Conservation (phyloP, 1,140 invertebrate genomes). For the Phocides pigmalion region DNA sequence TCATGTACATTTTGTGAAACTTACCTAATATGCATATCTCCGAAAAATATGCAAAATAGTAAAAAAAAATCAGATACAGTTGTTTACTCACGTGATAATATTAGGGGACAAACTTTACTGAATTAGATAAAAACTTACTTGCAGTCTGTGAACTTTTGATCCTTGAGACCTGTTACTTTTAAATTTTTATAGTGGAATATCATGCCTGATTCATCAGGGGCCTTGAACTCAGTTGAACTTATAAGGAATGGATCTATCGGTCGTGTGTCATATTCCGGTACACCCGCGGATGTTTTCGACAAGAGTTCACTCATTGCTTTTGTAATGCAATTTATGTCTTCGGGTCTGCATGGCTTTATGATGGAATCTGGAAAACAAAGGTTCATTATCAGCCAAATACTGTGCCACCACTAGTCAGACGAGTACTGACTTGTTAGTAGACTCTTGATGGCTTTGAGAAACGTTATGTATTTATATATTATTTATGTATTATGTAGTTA, state of each 20-base stretch:
- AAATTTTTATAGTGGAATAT: constrained; percentile 54
- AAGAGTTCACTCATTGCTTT: constrained; percentile 61
- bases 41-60: too few relatives aligned
- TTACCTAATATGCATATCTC: too few relatives aligned
- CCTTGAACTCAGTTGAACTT: constrained; percentile 39
- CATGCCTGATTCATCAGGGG: constrained; percentile 38
- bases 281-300: constrained; percentile 57
- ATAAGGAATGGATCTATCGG: constrained; percentile 63
- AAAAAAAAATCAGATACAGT: too few relatives aligned
- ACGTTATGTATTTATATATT: too few relatives aligned
- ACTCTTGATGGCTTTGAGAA: too few relatives aligned
- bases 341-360: constrained; percentile 52
- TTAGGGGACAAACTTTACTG: too few relatives aligned
- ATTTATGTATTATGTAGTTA: too few relatives aligned
- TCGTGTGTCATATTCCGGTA: constrained; percentile 57
- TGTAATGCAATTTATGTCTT: constrained; percentile 62
- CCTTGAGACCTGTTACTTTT: constrained; percentile 58
- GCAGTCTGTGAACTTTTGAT: constrained; percentile 60
- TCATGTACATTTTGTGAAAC: too few relatives aligned
- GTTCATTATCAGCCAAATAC: neutral
- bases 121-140: constrained; percentile 48
- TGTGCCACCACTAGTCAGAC: too few relatives aligned
- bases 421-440: too few relatives aligned
- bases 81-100: too few relatives aligned
- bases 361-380: constrained; percentile 44